Evolutionary conservation across 1,140 invertebrate genomes (phyloP), one percentile per base, ranked within the genome.

Genomic region (Hyphantria cunea): DNA sequence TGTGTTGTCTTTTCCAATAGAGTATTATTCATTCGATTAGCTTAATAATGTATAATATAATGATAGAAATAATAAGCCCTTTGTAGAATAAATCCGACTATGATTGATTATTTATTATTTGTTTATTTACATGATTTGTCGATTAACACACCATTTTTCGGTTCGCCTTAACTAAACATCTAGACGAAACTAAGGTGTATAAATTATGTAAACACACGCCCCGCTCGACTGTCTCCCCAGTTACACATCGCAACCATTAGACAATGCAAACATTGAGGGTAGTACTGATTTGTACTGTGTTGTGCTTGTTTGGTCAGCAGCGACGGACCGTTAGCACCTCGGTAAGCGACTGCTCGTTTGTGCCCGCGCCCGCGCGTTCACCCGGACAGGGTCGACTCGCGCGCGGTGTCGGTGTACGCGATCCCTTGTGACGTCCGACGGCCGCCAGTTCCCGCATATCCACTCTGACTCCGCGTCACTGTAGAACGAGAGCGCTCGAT

Each of bases 251-350:
- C 50, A 61, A 64, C 70, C 71, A 74, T 74, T 77, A 66, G 64
- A 76, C 66, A 76, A 76, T 81, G 66, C 80, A 66, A 86, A 79
- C 73, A 78, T 84, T 78, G 75, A 76, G 81, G 79, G 82, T 74
- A 74, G 76, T 86, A 90, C 82, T 90, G 86, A 90, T 83, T 72
- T 86, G 83, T 84, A 87, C 83, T 83, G 75, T 89, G 80, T 88
- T 88, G 80, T 88, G 84, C 84, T 90, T 87, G 83, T 90, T 88
- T 88, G 87, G 84, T 90, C 87, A 87, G 87, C 87, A 87, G 87
- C 87, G 76, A 88, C 87, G 87, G 87, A 90, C 84, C 87, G 86
- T 83, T 89, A 90, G 87, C 78, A 72, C 78, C 86, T 89, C 84
- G 87, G 87, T 90, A 90, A 90, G 87, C 86, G 82, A 83, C 72